phyloP scores from a whole-genome alignment of 2,113 vertebrate species.

The Tragulus kanchil region DNA sequence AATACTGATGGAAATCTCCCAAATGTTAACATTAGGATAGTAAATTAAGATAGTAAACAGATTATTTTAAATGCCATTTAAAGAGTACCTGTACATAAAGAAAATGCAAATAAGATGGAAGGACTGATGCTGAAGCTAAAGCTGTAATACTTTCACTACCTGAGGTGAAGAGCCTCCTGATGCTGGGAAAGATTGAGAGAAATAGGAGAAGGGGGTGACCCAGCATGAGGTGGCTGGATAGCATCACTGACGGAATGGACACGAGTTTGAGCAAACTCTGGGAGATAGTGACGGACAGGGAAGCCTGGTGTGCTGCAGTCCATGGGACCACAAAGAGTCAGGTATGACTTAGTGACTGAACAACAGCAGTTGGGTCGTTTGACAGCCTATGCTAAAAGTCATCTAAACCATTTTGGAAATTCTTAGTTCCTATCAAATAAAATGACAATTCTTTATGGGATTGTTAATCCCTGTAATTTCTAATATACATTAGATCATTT shows the following conservation, averaged over 20 bases:
- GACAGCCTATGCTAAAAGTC: neutral
- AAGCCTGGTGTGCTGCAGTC: neutral
- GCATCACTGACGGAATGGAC: neutral
- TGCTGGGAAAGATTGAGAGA: neutral
- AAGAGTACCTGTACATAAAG: neutral
- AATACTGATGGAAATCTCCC: neutral
- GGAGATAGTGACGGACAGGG: neutral
- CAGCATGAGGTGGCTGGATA: neutral
- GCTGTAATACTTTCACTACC: neutral
- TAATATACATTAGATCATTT: neutral
- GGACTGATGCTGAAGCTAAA: neutral
- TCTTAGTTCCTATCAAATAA: slow-evolving; percentile 1
- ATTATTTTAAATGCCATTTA: neutral
- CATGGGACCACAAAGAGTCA: neutral
- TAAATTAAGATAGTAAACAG: neutral
- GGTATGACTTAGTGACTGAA: neutral
- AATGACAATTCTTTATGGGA: neutral
- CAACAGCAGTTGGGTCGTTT: neutral
- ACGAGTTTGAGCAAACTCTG: neutral
- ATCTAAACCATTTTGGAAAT: neutral
- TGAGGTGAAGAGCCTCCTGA: neutral
- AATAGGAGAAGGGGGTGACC: neutral
- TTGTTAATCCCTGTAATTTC: neutral
- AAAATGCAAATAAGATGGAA: no score
- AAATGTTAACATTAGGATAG: neutral